Percentiles rank a stretch among this genome's conserved stretches.
These are phyloP conservation scores for Urechis unicinctus DNA, from an alignment of 2,888 invertebrate species.

Conservation along the genomic window DNA sequence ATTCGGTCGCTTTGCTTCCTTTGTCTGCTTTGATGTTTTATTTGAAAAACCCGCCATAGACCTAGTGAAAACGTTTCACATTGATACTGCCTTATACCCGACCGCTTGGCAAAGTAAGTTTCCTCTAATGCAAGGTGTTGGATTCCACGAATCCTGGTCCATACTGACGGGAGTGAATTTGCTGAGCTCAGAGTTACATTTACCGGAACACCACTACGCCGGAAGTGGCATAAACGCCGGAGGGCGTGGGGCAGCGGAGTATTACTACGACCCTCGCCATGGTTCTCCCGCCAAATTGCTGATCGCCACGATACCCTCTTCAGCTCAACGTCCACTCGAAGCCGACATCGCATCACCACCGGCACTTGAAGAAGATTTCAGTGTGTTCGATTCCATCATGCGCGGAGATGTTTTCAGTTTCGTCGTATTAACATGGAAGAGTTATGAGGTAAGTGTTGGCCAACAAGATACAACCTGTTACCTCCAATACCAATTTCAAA, in stretches of 20 bases:
- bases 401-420: constrained; percentile 5
- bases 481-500: neutral
- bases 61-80: constrained; percentile 54
- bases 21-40: constrained; percentile 77
- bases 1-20: constrained; percentile 52
- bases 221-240: constrained; percentile 50
- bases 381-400: neutral
- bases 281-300: neutral
- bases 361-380: neutral
- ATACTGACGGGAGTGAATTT: constrained; percentile 64
- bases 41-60: constrained; percentile 66
- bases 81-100: constrained; percentile 57
- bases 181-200: constrained; percentile 66
- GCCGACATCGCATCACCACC: neutral
- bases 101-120: constrained; percentile 3
- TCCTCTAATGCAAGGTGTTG: constrained; percentile 12
- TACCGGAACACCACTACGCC: constrained; percentile 52
- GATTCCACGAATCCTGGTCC: constrained; percentile 65
- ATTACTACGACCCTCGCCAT: neutral
- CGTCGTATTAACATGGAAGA: constrained; percentile 10
- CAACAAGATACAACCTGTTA: constrained; percentile 26
- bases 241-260: constrained; percentile 38
- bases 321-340: neutral
- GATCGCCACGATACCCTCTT: neutral
- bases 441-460: constrained; percentile 20